phyloP scores from a whole-genome alignment of 2,797 vertebrate species.

The Micropoecilia bifurca region DNA sequence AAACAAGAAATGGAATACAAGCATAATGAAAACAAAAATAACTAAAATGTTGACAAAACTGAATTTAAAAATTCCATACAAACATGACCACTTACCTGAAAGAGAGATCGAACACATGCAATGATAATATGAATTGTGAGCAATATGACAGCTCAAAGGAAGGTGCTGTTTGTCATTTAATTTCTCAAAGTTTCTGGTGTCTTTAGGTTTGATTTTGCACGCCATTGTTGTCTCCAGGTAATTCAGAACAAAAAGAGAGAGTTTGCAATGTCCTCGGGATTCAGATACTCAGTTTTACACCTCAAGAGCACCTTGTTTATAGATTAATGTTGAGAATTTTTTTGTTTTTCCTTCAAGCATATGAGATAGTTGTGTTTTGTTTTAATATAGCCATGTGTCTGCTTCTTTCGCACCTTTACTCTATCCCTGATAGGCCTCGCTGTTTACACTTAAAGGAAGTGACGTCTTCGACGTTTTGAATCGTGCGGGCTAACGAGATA shows the following conservation, averaged over 20 bases:
- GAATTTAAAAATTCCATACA: not conserved
- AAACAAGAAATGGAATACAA: not conserved
- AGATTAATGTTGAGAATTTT: not conserved
- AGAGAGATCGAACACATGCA: not conserved
- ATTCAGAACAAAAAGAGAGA: not conserved
- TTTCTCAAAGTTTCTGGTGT: not conserved
- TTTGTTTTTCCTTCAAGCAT: not conserved
- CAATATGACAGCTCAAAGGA: not conserved
- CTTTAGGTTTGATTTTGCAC: not conserved
- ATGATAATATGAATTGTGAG: not conserved
- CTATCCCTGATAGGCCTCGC: not conserved
- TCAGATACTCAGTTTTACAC: not conserved
- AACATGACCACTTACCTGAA: not conserved
- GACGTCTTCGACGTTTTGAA: slow-evolving; percentile 73
- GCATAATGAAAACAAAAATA: not conserved
- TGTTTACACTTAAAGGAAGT: slow-evolving; percentile 54
- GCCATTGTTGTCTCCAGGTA: not conserved
- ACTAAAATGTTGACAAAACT: not conserved
- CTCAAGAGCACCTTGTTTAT: not conserved
- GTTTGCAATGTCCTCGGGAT: not conserved
- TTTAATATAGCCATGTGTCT: not conserved
- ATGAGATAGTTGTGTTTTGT: not conserved
- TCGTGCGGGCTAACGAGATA: slow-evolving; percentile 42
- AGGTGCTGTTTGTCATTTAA: not conserved
- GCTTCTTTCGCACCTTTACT: not conserved